Base-by-base conservation (phyloP, 1,140 invertebrate species). In the Drosophila yakuba region DNA sequence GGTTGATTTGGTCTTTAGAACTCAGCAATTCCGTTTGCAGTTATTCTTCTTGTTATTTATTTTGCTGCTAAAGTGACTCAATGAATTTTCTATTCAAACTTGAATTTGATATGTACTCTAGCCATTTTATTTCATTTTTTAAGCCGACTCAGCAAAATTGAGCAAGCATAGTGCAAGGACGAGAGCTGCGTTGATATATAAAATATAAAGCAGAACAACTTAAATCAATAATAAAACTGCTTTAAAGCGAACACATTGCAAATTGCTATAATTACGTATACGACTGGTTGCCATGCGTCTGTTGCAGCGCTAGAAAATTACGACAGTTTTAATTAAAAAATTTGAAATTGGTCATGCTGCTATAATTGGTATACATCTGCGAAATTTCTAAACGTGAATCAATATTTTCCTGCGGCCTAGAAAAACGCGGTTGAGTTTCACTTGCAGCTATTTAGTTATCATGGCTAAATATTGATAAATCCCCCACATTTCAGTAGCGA, bases 381-480 rank as follows among this genome's bases (percentile, higher is more conserved):
- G 11, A 12, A 39, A 14, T 39, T 39, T 8, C 41, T 17, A 43
- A 8, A 15, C n/a, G 1, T 15, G 7, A 7, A 43, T 43, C 41
- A 10, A 43, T 15, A 43, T 15, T 7, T 17, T 10, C 15, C 41
- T 3, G 6, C 15, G 41, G 41, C n/a, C 5, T 39, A 39, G 11
- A 39, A 44, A 44, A 44, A 17, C 15, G 4, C 43, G 2, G 0
- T 5, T n/a, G 25, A 60, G 35, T 48, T 45, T 48, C 35, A n/a
- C 36, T 62, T 44, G 12, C 17, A 50, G 45, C 45, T 11, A 67
- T 64, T 66, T 43, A 25, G 47, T 67, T 51, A 51, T 36, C 45
- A 23, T 35, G 45, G 11, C 41, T 52, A 68, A 66, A 68, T 68
- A 68, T 52, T 66, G 61, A 68, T 51, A 68, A 41, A 54, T 68